Base-by-base conservation (phyloP, 2,113 vertebrate species). In the Phaetusa simplex region DNA sequence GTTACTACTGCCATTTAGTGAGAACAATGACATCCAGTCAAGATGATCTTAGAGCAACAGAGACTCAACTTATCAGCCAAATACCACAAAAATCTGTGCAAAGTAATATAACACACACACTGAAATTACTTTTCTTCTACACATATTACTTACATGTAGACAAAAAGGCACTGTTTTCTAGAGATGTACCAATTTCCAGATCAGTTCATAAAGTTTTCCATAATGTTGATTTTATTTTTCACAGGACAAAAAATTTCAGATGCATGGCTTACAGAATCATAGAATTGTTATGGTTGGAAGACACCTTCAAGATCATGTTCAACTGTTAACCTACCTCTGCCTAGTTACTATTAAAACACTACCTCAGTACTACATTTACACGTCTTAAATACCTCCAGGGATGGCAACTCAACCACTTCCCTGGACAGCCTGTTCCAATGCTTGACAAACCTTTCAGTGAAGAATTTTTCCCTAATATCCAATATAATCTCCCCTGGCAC, bases 231-330 rank as follows among this genome's bases (percentile, higher is more conserved):
- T 74, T 92, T 64, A 34, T 34, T 88, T 82, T 92, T 38, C 45
- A 65, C 1, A 6, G 12, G 8, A 6, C 1, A 1, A 24, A 38
- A 30, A 5, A 8, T 5, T 21, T 30, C n/a, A 62, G 16, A 53
- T 34, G 5, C 19, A 72, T 15, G 50, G 9, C 58, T 64, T 62
- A 38, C 17, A 38, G 59, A 62, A 62, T 62, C 59, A 62, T 26
- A 36, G 34, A 61, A 24, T 36, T 14, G 14, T 36, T 26, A 38
- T 36, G 59, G n/a, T 38, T 62, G n/a, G n/a, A 38, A 38, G 36
- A 64, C 16, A 19, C 8, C 26, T 64, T 40, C 9, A 27, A 40
- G 61, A 64, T 19, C 24, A 19, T 19, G 26, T 40, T 27, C 24
- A 62, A 27, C 15, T 7, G 11, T 38, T 38, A 38, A 38, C 59